Percentiles rank a stretch among this genome's conserved stretches.
Evolutionary conservation across 1,140 invertebrate species (phyloP).

Genomic region (Drosophila asahinai): DNA sequence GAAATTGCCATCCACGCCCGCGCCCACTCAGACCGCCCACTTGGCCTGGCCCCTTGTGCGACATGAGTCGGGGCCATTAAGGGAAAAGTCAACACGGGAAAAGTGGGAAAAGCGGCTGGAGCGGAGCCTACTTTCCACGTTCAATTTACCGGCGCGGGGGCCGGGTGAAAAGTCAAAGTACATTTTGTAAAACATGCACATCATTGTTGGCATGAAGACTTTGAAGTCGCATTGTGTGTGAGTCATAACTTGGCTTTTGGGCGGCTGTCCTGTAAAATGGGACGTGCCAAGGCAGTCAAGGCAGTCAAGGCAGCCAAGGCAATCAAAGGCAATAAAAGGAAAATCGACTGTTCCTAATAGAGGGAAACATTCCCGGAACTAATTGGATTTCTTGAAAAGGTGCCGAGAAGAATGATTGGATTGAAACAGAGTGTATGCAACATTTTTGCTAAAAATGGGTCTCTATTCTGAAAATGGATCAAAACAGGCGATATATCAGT

Average conservation of each 20-base stretch:
- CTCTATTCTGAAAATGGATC: neutral
- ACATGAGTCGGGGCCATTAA: constrained; percentile 62
- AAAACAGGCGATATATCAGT: neutral
- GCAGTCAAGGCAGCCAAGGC: constrained; percentile 2
- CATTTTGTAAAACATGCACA: constrained; percentile 79
- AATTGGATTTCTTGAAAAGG: constrained; percentile 32
- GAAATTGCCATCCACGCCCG: constrained; percentile 30
- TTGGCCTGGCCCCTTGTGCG: constrained; percentile 19
- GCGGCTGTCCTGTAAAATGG: constrained; percentile 9
- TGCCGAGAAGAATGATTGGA: constrained; percentile 1
- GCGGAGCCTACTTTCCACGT: constrained; percentile 47
- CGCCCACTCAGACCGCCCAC: constrained; percentile 14
- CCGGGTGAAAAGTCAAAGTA: constrained; percentile 61
- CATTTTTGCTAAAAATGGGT: neutral
- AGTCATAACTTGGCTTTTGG: constrained; percentile 53
- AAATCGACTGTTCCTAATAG: constrained; percentile 29
- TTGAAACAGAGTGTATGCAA: neutral
- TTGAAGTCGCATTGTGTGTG: constrained; percentile 57
- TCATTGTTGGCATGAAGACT: constrained; percentile 79
- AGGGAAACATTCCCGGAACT: constrained; percentile 21
- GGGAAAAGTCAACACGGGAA: constrained; percentile 32
- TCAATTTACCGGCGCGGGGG: constrained; percentile 48
- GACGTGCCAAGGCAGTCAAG: neutral
- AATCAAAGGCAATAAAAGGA: constrained; percentile 24
- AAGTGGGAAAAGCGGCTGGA: constrained; percentile 53